A percentile compares a stretch with the other conserved stretches of the same genome.
Evolutionary conservation across 2,113 vertebrate species (phyloP).

Genomic region (Chelonoidis abingdonii): DNA sequence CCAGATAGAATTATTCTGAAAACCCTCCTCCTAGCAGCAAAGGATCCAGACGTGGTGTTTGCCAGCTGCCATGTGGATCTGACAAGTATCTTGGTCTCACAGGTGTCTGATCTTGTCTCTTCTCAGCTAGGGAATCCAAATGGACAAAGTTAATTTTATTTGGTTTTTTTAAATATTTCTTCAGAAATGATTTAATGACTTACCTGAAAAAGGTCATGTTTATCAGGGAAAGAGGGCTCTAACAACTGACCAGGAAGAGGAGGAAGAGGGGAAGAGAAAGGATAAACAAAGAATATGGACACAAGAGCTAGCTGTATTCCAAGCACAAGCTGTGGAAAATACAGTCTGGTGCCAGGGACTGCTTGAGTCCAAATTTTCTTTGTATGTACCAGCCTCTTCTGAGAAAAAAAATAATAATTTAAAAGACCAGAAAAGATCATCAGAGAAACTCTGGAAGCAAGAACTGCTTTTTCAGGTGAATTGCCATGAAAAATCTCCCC

Average conservation of each 20-base stretch:
- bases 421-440: constrained; percentile 37
- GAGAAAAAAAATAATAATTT: constrained; percentile 54
- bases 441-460: constrained; percentile 21
- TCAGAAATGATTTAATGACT: background rate
- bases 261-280: constrained; percentile 7
- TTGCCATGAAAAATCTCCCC: constrained; percentile 37
- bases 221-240: background rate
- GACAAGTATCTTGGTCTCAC: background rate
- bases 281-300: constrained; percentile 15
- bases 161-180: background rate
- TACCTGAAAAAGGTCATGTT: background rate
- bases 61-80: background rate
- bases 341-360: constrained; percentile 33
- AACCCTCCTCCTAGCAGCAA: background rate
- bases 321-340: constrained; percentile 49
- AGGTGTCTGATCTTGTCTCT: background rate
- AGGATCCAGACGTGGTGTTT: background rate
- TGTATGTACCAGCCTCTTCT: constrained; percentile 28
- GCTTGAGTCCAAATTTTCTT: constrained; percentile 32
- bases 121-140: background rate
- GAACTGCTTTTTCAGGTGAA: background rate
- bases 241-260: background rate
- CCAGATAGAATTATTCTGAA: background rate
- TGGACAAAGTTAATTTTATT: background rate
- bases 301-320: background rate